Evolutionary conservation across 2,888 invertebrate species (phyloP).

Genomic region (Dusona sp.): DNA sequence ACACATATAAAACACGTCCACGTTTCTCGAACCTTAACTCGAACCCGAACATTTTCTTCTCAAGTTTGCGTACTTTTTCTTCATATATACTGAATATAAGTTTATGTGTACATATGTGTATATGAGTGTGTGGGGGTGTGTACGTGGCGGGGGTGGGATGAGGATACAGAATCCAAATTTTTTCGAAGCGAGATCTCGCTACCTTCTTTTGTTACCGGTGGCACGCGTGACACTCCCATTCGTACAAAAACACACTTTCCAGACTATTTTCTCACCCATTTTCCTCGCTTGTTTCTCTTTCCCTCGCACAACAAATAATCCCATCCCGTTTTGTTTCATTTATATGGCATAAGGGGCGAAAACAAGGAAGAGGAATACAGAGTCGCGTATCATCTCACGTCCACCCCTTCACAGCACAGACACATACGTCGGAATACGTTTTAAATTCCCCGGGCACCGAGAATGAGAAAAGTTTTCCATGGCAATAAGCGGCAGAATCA

Average conservation of each 20-base stretch:
- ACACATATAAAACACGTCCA: conserved; percentile 28
- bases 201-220: conserved; percentile 4
- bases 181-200: background rate
- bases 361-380: background rate
- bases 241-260: conserved; percentile 21
- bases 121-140: background rate
- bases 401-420: background rate
- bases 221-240: conserved; percentile 27
- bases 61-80: conserved; percentile 54
- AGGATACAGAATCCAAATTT: background rate
- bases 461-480: conserved; percentile 82
- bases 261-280: conserved; percentile 6
- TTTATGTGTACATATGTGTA: background rate
- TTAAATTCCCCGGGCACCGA: conserved; percentile 72
- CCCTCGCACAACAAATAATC: background rate
- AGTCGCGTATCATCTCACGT: background rate
- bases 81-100: background rate
- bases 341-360: background rate
- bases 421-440: conserved; percentile 70
- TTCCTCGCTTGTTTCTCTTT: background rate
- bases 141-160: background rate
- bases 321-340: background rate
- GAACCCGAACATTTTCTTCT: conserved; percentile 47
- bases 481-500: conserved; percentile 77
- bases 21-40: conserved; percentile 31